Conservation (phyloP, 2,113 vertebrate species). For the Condylura cristata region DNA sequence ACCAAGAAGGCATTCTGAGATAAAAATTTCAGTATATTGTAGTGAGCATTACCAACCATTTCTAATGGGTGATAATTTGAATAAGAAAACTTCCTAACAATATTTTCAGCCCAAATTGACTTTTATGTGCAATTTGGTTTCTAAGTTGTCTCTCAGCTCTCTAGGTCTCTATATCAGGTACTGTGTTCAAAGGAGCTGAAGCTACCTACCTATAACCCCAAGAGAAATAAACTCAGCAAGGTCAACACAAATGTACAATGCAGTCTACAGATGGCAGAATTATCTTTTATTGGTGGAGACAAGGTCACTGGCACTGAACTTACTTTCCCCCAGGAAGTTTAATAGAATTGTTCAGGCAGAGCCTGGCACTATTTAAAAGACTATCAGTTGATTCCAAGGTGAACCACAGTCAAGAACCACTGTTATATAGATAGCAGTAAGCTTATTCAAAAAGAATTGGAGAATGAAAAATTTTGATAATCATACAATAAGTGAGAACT, state of each 20-base stretch:
- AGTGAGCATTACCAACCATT: neutral
- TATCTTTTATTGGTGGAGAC: neutral
- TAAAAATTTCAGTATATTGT: neutral
- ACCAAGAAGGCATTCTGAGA: neutral
- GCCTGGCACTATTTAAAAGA: neutral
- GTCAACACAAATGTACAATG: neutral
- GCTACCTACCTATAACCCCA: neutral
- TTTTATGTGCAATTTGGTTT: neutral
- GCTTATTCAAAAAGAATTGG: neutral
- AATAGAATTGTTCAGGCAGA: neutral
- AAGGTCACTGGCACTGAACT: neutral
- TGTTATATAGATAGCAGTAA: neutral
- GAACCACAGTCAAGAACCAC: neutral
- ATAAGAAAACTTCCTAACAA: neutral
- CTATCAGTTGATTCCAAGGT: neutral
- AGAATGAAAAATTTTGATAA: neutral
- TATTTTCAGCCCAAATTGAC: neutral
- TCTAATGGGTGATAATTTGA: neutral
- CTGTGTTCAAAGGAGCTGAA: neutral
- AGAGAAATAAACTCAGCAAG: neutral
- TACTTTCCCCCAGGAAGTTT: neutral
- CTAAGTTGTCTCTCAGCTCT: neutral
- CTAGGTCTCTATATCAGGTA: neutral
- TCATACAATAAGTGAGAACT: neutral
- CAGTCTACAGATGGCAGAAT: neutral